These are phyloP conservation scores for Pseudochromis fuscus DNA, from an alignment of 2,797 vertebrate species.

Conservation along the genomic window DNA sequence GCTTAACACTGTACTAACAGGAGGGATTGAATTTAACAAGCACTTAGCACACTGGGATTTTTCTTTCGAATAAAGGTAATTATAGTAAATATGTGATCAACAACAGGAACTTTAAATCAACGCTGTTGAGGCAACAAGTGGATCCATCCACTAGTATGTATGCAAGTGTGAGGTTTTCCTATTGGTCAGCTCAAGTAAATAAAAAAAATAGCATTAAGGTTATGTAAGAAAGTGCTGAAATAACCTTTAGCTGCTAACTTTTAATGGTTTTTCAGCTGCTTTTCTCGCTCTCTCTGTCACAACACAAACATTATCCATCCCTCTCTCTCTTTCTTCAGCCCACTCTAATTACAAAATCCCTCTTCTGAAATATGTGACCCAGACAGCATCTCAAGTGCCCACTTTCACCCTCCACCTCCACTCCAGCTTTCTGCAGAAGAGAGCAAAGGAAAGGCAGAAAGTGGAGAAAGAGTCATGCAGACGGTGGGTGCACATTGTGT, in stretches of 20 bases:
- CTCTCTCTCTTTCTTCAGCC: constrained; percentile 27
- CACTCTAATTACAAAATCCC: constrained; percentile 46
- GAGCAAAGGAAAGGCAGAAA: too few species aligned
- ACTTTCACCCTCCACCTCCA: constrained; percentile 38
- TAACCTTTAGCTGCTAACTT: constrained; percentile 5
- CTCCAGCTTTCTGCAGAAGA: constrained; percentile 2
- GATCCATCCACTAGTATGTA: too few species aligned
- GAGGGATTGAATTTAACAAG: neutral
- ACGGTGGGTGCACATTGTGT: neutral
- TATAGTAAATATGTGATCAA: too few species aligned
- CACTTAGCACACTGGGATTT: too few species aligned
- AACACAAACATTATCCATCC: constrained; percentile 12
- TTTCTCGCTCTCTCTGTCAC: neutral
- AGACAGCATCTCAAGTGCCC: constrained; percentile 35
- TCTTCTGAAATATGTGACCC: constrained; percentile 35
- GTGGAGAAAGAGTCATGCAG: too few species aligned
- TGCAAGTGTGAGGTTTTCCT: neutral
- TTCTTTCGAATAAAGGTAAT: too few species aligned
- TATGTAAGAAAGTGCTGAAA: neutral
- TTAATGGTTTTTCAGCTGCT: constrained; percentile 6
- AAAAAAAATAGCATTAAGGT: neutral
- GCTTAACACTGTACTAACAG: neutral
- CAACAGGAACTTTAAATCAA: too few species aligned
- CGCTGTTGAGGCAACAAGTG: too few species aligned
- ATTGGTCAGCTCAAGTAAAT: neutral